Evolutionary conservation across 2,888 invertebrate species (phyloP).

Genomic region (Dastarcus helophoroides): DNA sequence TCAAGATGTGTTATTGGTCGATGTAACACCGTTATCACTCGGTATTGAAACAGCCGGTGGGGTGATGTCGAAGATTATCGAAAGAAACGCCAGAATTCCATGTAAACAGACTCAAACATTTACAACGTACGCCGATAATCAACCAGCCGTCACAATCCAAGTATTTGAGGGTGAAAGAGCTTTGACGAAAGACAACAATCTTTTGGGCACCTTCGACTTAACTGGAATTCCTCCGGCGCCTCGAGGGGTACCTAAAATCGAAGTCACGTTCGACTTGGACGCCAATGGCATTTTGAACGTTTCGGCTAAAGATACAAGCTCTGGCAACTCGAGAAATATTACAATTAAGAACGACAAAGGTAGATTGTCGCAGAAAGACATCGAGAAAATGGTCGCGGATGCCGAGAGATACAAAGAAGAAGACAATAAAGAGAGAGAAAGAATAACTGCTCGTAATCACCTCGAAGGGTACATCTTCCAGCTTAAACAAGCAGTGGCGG

Average conservation of each 20-base stretch:
- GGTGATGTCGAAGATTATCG: constrained; percentile 63
- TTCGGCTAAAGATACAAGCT: constrained; percentile 42
- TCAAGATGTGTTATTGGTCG: constrained; percentile 60
- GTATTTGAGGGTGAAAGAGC: constrained; percentile 67
- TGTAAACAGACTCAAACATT: constrained; percentile 56
- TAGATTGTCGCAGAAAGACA: constrained; percentile 67
- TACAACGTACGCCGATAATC: constrained; percentile 58
- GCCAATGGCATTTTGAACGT: constrained; percentile 60
- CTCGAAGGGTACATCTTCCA: constrained; percentile 59
- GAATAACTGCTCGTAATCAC: constrained; percentile 57
- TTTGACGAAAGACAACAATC: constrained; percentile 89
- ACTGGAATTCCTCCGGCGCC: constrained; percentile 45
- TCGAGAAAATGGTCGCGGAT: constrained; percentile 67
- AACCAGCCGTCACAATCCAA: constrained; percentile 48
- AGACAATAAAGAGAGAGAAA: constrained; percentile 56
- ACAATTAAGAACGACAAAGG: constrained; percentile 78
- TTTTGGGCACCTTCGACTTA: constrained; percentile 53
- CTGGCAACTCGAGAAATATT: constrained; percentile 60
- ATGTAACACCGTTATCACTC: constrained; percentile 58
- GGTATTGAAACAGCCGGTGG: constrained; percentile 74
- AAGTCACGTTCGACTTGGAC: constrained; percentile 60
- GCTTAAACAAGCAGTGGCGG: constrained; percentile 54
- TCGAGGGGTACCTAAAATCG: constrained; percentile 41
- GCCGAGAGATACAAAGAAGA: constrained; percentile 60
- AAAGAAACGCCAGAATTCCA: constrained; percentile 59